Conservation (phyloP, 2,797 vertebrate species). For the Apogon hyalosoma region DNA sequence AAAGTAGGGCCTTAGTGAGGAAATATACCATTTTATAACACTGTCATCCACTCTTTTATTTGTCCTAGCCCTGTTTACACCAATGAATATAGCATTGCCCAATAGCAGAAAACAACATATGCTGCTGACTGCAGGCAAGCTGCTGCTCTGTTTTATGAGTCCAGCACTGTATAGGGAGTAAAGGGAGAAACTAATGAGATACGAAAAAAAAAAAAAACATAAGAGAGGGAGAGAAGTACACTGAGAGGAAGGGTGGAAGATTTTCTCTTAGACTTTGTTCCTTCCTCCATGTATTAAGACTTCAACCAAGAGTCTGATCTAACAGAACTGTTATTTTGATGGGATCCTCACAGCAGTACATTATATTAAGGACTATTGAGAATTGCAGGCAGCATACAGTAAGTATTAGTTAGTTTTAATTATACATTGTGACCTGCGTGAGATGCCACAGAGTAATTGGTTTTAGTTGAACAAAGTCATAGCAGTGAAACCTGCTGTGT, state of each 20-base stretch:
- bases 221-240: not conserved
- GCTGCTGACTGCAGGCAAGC: constrained; percentile 64
- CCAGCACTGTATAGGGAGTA: constrained; percentile 11
- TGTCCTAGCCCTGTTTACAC: constrained; percentile 6
- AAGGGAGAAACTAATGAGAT: constrained; percentile 16
- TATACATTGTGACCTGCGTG: not conserved
- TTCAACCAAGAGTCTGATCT: no score
- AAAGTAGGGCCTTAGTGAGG: constrained; percentile 1
- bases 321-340: no score
- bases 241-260: not conserved
- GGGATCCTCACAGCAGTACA: not conserved
- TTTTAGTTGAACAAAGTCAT: constrained; percentile 43
- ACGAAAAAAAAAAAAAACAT: constrained; percentile 4
- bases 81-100: constrained; percentile 34
- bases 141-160: constrained; percentile 48
- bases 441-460: constrained; percentile 6
- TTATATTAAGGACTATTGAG: not conserved
- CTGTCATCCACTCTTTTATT: constrained; percentile 12
- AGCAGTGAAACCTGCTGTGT: constrained; percentile 56
- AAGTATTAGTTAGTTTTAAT: constrained; percentile 17
- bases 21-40: not conserved
- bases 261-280: not conserved
- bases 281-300: no score
- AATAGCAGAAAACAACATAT: constrained; percentile 61
- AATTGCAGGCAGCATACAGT: not conserved